Conservation (phyloP, 1,140 invertebrate species). For the Achatina immaculata region DNA sequence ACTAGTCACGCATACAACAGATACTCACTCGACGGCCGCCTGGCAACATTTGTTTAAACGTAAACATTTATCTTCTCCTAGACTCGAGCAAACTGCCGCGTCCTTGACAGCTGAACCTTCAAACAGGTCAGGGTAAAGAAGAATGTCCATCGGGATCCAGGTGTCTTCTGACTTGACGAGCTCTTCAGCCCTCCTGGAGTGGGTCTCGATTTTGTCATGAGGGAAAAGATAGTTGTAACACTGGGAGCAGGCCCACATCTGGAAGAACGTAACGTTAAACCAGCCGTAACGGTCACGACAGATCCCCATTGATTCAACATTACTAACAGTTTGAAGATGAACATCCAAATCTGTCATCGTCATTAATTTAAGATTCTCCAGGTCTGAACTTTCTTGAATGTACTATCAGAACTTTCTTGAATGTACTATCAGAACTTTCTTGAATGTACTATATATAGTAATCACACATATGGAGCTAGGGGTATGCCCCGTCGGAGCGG, state of each 20-base stretch:
- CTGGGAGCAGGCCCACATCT: slow-evolving; percentile 44
- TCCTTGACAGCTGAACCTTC: slow-evolving; percentile 43
- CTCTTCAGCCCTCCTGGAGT: not conserved
- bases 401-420: too few species aligned
- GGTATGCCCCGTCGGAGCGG: too few species aligned
- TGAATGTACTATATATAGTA: too few species aligned
- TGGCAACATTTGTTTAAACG: slow-evolving; percentile 49
- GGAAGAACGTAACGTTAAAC: slow-evolving; percentile 39
- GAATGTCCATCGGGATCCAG: slow-evolving; percentile 23
- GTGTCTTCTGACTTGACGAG: slow-evolving; percentile 3
- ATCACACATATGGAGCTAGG: too few species aligned
- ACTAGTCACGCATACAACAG: too few species aligned
- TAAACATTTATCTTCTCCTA: slow-evolving; percentile 41
- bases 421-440: too few species aligned
- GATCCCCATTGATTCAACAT: not conserved
- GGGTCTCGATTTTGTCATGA: not conserved
- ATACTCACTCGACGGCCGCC: slow-evolving; percentile 41
- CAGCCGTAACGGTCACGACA: slow-evolving; percentile 43
- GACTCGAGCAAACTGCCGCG: slow-evolving; percentile 37
- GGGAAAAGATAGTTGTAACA: slow-evolving; percentile 47
- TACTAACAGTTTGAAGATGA: not conserved
- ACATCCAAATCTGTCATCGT: not conserved
- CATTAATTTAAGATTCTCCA: not conserved
- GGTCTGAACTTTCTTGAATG: too few species aligned
- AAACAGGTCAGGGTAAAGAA: slow-evolving; percentile 28